Evolutionary conservation across 2,888 invertebrate species (phyloP), one percentile per base, ranked within the genome.

Genomic region (Neuroscelio doddi): DNA sequence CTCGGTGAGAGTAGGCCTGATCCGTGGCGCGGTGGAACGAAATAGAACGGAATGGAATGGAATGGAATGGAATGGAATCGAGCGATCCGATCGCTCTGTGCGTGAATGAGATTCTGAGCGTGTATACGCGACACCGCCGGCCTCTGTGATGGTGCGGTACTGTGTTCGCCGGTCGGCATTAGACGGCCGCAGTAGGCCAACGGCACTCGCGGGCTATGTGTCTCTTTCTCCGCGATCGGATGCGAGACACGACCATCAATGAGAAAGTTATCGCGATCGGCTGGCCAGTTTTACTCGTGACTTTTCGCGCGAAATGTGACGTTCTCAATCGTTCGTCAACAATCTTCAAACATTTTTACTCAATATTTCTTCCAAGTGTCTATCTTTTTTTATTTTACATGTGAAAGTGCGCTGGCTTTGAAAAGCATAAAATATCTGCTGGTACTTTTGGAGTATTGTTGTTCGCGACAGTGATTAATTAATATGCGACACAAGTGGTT

Each of bases 181-280:
- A 76, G 74, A 70, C 72, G 65, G 67, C 70, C 76, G 71, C 82
- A 83, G 83, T 83, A 82, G 81, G 83, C 82, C 82, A 82, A 79
- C 81, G 75, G 80, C 82, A 74, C 77, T 81, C 81, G 81, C 70
- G 74, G 77, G 75, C 73, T 74, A 74, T 74, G 72, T 71, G 69
- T 78, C 76, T 79, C 76, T 74, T 73, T 77, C 73, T 66, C 68
- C 69, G 71, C 69, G 70, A 21, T 5, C 21, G 5, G 21, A 21
- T 21, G 21, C 2, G 5, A 21, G 21, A 21, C 21, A 3, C 21
- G 21, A 21, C 5, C 21, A 5, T 5, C n/a, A n/a, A n/a, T n/a
- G n/a, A n/a, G n/a, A n/a, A n/a, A n/a, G n/a, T n/a, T n/a, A n/a
- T n/a, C n/a, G n/a, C n/a, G n/a, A n/a, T n/a, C n/a, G n/a, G n/a